These are phyloP conservation scores for Agrochola litura DNA, from an alignment of 2,888 invertebrate genomes.

Conservation along the genomic window DNA sequence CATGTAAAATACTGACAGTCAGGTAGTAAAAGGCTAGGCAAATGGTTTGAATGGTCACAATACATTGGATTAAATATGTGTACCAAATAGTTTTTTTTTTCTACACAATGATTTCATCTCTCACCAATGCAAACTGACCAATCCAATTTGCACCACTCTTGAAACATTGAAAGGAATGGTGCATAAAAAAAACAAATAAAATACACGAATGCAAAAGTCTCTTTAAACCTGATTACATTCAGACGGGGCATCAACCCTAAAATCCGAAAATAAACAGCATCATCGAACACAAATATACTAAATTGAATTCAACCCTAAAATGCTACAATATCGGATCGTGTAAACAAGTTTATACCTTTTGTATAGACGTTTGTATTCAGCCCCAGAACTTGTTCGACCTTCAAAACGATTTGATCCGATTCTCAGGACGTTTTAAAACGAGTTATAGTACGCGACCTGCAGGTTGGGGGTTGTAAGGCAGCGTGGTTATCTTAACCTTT, in stretches of 20 bases:
- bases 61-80: background rate
- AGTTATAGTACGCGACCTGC: constrained; percentile 50
- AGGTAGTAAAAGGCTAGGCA: background rate
- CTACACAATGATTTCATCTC: background rate
- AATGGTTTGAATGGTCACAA: background rate
- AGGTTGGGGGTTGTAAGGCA: constrained; percentile 28
- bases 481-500: constrained; percentile 29
- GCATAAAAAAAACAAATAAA: constrained; percentile 12
- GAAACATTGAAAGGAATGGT: constrained; percentile 23
- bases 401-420: constrained; percentile 53
- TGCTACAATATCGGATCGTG: constrained; percentile 58
- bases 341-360: constrained; percentile 60
- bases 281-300: constrained; percentile 55
- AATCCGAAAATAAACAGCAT: constrained; percentile 58
- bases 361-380: constrained; percentile 46
- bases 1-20: background rate
- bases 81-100: background rate
- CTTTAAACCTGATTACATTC: constrained; percentile 21
- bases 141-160: constrained; percentile 16
- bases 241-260: constrained; percentile 50
- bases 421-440: constrained; percentile 44
- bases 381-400: constrained; percentile 52
- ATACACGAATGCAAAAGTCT: constrained; percentile 16
- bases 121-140: background rate
- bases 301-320: constrained; percentile 63